A percentile compares a stretch with the other conserved stretches of the same genome.
These are phyloP conservation scores for Cisticola juncidis DNA, from an alignment of 2,113 vertebrate species.

Conservation along the genomic window DNA sequence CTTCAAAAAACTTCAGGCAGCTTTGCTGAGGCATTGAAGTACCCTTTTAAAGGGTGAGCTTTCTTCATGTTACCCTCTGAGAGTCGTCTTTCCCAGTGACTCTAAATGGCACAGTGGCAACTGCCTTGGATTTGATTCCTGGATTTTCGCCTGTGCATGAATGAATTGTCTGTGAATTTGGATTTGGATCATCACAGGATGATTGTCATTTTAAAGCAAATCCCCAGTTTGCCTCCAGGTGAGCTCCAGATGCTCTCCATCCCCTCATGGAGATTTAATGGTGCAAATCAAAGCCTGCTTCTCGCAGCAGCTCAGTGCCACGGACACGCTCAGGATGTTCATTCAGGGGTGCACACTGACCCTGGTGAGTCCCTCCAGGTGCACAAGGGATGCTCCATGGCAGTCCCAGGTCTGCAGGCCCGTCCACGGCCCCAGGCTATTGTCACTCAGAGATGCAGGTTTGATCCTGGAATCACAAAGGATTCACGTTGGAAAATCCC, in stretches of 20 bases:
- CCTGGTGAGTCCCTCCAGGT: neutral
- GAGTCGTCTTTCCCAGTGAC: neutral
- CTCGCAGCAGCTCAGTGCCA: neutral
- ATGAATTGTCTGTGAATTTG: neutral
- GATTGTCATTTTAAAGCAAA: neutral
- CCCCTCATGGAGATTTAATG: neutral
- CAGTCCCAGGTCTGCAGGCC: neutral
- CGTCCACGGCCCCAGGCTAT: neutral
- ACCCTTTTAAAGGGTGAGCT: neutral
- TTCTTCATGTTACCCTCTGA: neutral
- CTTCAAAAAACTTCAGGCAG: slow-evolving; percentile 29
- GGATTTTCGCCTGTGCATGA: neutral
- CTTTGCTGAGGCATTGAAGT: neutral
- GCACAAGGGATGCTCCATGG: neutral
- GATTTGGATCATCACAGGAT: neutral
- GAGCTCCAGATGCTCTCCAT: neutral
- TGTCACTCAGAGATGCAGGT: neutral
- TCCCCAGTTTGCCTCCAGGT: neutral
- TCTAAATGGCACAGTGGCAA: neutral
- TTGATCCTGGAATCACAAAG: neutral
- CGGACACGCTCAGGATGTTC: neutral
- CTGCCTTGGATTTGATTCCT: neutral
- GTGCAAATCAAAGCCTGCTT: neutral
- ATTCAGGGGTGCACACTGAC: neutral
- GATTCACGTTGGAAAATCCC: neutral